Percentiles rank a stretch among this genome's conserved stretches.
Evolutionary conservation across 2,888 invertebrate species (phyloP).

Genomic region (Cheilosia soror): DNA sequence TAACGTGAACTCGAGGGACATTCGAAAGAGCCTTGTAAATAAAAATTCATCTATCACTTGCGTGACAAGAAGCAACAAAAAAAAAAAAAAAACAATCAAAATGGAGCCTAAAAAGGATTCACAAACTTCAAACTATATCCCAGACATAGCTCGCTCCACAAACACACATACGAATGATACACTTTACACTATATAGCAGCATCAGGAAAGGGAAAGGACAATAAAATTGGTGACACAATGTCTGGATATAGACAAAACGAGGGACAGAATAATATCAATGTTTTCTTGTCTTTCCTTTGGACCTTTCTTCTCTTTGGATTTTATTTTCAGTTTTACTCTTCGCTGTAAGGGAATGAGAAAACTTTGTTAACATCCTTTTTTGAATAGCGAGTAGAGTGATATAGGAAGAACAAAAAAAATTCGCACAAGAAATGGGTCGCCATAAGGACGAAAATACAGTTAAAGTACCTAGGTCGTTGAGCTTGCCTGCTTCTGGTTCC

Average conservation of each 20-base stretch:
- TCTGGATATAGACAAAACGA: conserved; percentile 72
- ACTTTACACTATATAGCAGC: conserved; percentile 39
- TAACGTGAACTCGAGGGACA: conserved; percentile 53
- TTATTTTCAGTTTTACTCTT: conserved; percentile 34
- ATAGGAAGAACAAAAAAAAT: conserved; percentile 12
- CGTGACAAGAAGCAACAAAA: neutral
- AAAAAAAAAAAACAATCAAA: conserved; percentile 19
- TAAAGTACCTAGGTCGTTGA: conserved; percentile 67
- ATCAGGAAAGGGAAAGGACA: conserved; percentile 67
- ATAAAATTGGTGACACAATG: conserved; percentile 74
- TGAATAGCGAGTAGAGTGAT: neutral
- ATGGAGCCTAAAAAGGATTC: conserved; percentile 46
- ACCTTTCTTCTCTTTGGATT: conserved; percentile 25
- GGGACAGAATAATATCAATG: conserved; percentile 72
- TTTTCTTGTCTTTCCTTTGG: conserved; percentile 53
- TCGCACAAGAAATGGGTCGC: conserved; percentile 68
- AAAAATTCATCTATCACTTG: conserved; percentile 6
- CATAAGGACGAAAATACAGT: conserved; percentile 62
- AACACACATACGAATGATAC: conserved; percentile 44
- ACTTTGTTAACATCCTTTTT: conserved; percentile 62
- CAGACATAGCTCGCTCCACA: conserved; percentile 30
- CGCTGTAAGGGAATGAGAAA: conserved; percentile 29
- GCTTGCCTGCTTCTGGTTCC: conserved; percentile 29
- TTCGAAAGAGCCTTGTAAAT: conserved; percentile 13
- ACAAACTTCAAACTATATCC: conserved; percentile 25